Base-by-base conservation (phyloP, 2,113 vertebrate species). In the Microcebus murinus region DNA sequence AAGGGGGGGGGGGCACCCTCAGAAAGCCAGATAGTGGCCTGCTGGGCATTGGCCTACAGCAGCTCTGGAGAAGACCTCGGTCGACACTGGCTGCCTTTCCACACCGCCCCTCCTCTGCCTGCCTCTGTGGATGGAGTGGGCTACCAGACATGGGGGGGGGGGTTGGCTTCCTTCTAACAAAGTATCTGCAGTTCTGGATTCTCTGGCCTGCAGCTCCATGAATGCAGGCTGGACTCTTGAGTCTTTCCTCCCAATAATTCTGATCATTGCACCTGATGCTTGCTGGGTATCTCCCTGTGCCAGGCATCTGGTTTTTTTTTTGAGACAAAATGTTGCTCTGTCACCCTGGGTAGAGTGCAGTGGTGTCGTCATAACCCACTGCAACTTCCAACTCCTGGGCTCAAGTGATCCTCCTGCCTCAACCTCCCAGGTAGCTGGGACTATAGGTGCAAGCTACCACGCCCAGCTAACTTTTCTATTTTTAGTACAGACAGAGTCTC, bases 201-300 rank as follows among this genome's bases (percentile, higher is more conserved):
- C 29, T 67, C 7, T 50, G 34, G 57, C 15, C 3, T 81, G 57
- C 3, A 17, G 42, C 48, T 76, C 36, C 31, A 68, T 20, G n/a
- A 3, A 25, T 27, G n/a, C 45, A 52, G 86, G 27, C 63, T 25
- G 42, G n/a, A 27, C 63, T 29, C 31, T 29, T 8, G 8, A 50
- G 6, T 34, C 34, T 59, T 80, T 17, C 76, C 27, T 42, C 6
- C 20, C 11, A 59, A n/a, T 11, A 14, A 31, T 20, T 34, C 13
- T 4, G 14, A 42, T 36, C 27, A 12, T 39, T 17, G 27, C 2
- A 11, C 45, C 29, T 48, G 15, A 13, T 0, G 7, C 29, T 55
- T 36, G n/a, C 25, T 25, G 12, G 10, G 0, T 0, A 2, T 65
- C 17, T 36, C 55, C 55, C 5, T 3, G 2, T 3, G 68, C 42